Evolutionary conservation across 2,797 vertebrate species (phyloP).

Genomic region (Pteronotus mesoamericanus): DNA sequence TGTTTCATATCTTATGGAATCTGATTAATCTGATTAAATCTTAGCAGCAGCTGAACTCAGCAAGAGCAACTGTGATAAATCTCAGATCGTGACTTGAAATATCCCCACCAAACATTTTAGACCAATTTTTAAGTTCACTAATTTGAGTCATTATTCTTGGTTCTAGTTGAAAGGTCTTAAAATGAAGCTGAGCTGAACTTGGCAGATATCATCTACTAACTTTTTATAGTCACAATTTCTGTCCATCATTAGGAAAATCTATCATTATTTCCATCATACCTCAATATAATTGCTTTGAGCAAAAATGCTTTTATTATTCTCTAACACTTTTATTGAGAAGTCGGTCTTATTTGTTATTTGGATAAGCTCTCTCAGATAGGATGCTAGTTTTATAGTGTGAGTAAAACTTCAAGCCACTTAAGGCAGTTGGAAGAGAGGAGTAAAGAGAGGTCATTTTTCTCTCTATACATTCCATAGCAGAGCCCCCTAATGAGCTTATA

Average conservation of each 20-base stretch:
- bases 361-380: background rate
- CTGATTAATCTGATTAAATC: background rate
- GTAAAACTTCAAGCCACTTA: background rate
- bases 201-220: background rate
- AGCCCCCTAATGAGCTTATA: background rate
- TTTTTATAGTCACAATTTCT: background rate
- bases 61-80: background rate
- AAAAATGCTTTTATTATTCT: background rate
- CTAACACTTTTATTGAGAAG: background rate
- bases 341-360: background rate
- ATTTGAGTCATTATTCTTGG: slow-evolving; percentile 22
- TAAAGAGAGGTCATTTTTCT: background rate
- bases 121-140: slow-evolving; percentile 12
- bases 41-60: background rate
- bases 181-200: background rate
- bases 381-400: background rate
- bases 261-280: background rate
- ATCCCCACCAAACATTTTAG: slow-evolving; percentile 9
- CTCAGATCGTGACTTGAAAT: background rate
- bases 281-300: background rate
- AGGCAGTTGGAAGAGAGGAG: background rate
- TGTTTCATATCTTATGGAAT: background rate
- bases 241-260: background rate
- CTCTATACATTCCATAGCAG: background rate
- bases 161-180: background rate